Conservation (phyloP, 2,797 vertebrate genomes). For the Carapus acus region DNA sequence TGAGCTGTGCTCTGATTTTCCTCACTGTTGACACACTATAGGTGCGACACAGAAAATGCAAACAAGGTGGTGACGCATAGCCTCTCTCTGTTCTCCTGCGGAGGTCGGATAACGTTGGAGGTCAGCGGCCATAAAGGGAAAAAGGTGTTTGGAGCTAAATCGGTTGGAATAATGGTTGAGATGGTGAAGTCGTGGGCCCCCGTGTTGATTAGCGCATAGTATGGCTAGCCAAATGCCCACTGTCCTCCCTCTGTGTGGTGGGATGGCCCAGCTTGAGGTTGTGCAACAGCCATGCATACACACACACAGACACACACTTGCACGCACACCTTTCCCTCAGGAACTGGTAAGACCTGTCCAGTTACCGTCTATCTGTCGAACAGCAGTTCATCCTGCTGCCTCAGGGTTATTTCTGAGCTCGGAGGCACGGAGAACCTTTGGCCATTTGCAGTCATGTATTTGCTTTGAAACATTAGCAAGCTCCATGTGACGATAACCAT, state of each 20-base stretch:
- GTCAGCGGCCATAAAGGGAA: conserved; percentile 12
- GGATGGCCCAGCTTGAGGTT: conserved; percentile 5
- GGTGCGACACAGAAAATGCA: conserved; percentile 7
- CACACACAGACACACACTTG: conserved; percentile 49
- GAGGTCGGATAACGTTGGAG: conserved; percentile 1
- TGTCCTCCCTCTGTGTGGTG: neutral
- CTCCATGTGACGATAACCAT: no score
- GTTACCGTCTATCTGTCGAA: conserved; percentile 38
- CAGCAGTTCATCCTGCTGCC: conserved; percentile 29
- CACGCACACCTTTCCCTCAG: conserved; percentile 46
- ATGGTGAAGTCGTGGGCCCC: conserved; percentile 20
- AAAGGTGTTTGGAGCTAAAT: conserved; percentile 20
- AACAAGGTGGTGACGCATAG: neutral
- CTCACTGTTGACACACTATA: conserved; percentile 26
- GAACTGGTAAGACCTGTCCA: no score
- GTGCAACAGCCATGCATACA: neutral
- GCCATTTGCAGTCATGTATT: no score
- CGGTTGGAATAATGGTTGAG: conserved; percentile 39
- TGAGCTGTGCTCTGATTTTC: conserved; percentile 27
- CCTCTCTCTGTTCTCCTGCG: neutral
- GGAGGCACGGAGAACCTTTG: neutral
- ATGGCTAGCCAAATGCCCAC: conserved; percentile 14
- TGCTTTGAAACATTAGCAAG: no score
- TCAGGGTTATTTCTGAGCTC: conserved; percentile 9
- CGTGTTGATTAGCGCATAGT: conserved; percentile 19